Percentiles rank a stretch among this genome's conserved stretches.
Conservation (phyloP, 2,113 vertebrate genomes). For the Takifugu flavidus region DNA sequence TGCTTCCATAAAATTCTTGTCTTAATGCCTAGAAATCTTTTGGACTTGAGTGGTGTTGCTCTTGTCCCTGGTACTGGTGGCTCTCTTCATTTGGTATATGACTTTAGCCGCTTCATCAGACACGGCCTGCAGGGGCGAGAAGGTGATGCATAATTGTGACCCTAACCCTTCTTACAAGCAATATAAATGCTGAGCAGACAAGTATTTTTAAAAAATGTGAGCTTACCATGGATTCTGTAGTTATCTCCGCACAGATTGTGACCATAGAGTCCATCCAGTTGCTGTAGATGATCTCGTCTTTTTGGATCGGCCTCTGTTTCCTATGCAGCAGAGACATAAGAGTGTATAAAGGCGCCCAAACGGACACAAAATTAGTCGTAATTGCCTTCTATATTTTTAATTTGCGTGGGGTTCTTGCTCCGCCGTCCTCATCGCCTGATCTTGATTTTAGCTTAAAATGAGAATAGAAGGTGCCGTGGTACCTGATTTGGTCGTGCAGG, state of each 20-base stretch:
- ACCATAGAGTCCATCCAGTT: slow-evolving; percentile 78
- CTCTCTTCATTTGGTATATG: slow-evolving; percentile 77
- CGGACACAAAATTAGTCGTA: no score
- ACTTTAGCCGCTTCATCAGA: slow-evolving; percentile 74
- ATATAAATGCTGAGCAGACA: no score
- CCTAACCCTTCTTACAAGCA: no score
- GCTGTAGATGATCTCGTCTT: slow-evolving; percentile 71
- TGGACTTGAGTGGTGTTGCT: neutral
- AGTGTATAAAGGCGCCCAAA: neutral
- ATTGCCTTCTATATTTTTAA: no score
- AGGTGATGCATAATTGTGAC: no score
- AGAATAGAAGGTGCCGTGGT: neutral
- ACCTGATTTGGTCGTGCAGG: slow-evolving; percentile 72
- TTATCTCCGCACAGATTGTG: slow-evolving; percentile 69
- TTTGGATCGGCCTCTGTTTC: slow-evolving; percentile 51
- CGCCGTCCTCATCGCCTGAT: neutral
- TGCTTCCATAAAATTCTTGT: neutral
- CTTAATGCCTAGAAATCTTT: slow-evolving; percentile 4
- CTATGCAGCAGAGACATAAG: slow-evolving; percentile 37
- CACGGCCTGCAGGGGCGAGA: slow-evolving; percentile 40
- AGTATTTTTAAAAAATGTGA: neutral
- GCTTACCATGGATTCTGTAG: slow-evolving; percentile 48
- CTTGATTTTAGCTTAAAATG: neutral
- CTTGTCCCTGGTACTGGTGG: slow-evolving; percentile 44
- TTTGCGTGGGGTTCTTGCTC: no score